Conservation (phyloP, 2,888 invertebrate species). For the Hypercompe scribonia region DNA sequence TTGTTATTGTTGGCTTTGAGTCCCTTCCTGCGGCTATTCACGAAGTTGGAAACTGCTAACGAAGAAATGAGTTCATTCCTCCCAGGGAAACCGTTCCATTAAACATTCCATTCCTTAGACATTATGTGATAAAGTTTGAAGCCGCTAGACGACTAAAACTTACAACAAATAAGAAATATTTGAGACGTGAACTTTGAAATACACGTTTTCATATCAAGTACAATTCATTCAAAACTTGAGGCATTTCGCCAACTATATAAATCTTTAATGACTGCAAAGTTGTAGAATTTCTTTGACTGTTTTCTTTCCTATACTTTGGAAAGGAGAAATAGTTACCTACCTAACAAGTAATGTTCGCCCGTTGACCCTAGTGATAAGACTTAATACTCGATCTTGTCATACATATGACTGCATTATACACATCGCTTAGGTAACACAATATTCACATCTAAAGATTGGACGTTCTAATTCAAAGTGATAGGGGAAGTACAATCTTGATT, state of each 20-base stretch:
- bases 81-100: slow-evolving; percentile 28
- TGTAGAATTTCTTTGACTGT: not conserved
- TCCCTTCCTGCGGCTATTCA: slow-evolving; percentile 34
- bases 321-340: slow-evolving; percentile 1
- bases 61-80: slow-evolving; percentile 52
- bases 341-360: not conserved
- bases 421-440: slow-evolving; percentile 23
- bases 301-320: not conserved
- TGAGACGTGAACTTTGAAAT: slow-evolving; percentile 35
- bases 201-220: slow-evolving; percentile 27
- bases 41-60: slow-evolving; percentile 47
- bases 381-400: not conserved
- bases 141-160: slow-evolving; percentile 21
- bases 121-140: slow-evolving; percentile 47
- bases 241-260: not conserved
- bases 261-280: not conserved
- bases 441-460: slow-evolving; percentile 25
- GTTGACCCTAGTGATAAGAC: slow-evolving; percentile 9
- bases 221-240: slow-evolving; percentile 23
- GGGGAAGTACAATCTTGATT: slow-evolving; percentile 39
- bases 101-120: slow-evolving; percentile 40
- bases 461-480: slow-evolving; percentile 14
- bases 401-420: slow-evolving; percentile 22
- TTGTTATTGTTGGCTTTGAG: slow-evolving; percentile 19
- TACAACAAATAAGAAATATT: slow-evolving; percentile 41